A percentile compares a stretch with the other conserved stretches of the same genome.
Conservation (phyloP, 2,888 invertebrate genomes). For the Selenia dentaria region DNA sequence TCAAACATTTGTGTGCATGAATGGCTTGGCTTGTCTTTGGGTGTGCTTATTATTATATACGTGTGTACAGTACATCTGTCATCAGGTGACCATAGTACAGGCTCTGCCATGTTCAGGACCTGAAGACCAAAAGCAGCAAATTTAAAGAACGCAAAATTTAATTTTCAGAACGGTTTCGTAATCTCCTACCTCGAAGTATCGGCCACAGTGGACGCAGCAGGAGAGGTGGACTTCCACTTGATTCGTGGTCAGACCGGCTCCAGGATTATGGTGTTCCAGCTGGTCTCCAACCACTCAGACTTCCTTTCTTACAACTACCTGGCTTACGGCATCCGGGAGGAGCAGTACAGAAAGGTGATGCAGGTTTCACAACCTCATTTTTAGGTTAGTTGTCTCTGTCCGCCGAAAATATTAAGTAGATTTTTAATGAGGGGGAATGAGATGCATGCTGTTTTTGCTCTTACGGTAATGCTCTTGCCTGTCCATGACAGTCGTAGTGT, state of each 20-base stretch:
- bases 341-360: slow-evolving; percentile 75
- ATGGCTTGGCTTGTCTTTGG: neutral
- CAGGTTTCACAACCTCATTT: slow-evolving; percentile 41
- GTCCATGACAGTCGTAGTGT: no score
- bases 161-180: slow-evolving; percentile 64
- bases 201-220: slow-evolving; percentile 55
- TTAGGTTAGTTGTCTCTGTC: slow-evolving; percentile 66
- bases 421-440: no score
- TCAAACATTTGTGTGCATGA: no score
- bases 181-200: slow-evolving; percentile 67
- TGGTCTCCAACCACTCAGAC: slow-evolving; percentile 70
- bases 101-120: no score
- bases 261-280: slow-evolving; percentile 62
- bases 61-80: no score
- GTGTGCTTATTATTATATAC: neutral
- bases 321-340: slow-evolving; percentile 68
- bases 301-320: slow-evolving; percentile 68
- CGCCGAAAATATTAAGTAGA: no score
- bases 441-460: no score
- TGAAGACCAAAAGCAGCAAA: no score
- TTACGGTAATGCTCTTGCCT: no score
- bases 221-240: slow-evolving; percentile 61
- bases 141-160: no score
- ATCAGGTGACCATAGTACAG: no score
- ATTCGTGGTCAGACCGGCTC: slow-evolving; percentile 63